Evolutionary conservation across 1,140 invertebrate genomes (phyloP).

Genomic region (Tenebrio molitor): DNA sequence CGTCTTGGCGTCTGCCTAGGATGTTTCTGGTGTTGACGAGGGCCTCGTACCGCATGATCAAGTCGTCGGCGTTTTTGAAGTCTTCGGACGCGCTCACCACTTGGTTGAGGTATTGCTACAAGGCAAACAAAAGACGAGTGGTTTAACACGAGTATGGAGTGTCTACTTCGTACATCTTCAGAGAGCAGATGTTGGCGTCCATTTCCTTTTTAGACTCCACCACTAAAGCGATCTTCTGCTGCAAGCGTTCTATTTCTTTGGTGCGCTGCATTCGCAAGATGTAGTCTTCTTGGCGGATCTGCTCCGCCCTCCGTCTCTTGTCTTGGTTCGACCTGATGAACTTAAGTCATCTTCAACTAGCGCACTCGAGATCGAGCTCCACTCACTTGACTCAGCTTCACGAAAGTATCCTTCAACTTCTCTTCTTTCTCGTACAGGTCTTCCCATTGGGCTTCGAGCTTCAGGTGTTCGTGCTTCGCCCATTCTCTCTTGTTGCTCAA

Average conservation of each 20-base stretch:
- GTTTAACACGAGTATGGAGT: not conserved
- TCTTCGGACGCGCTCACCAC: not conserved
- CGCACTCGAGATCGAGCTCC: not conserved
- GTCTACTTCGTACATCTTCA: conserved; percentile 19
- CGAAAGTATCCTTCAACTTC: conserved; percentile 41
- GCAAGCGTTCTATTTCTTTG: conserved; percentile 7
- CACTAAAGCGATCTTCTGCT: not conserved
- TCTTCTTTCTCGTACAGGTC: conserved; percentile 46
- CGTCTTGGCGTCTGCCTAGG: conserved; percentile 10
- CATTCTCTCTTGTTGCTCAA: too few species aligned
- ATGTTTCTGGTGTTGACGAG: not conserved
- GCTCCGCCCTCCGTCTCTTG: conserved; percentile 46
- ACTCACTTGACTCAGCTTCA: conserved; percentile 48
- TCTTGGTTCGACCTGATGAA: conserved; percentile 51
- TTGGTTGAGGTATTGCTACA: not conserved
- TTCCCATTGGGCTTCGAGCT: too few species aligned
- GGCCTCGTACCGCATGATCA: conserved; percentile 2
- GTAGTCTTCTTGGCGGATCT: conserved; percentile 40
- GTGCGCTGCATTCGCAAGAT: conserved; percentile 13
- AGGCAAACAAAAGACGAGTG: too few species aligned
- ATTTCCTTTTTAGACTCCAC: not conserved
- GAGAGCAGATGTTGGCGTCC: not conserved
- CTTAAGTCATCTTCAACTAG: conserved; percentile 21
- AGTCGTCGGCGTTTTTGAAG: conserved; percentile 12
- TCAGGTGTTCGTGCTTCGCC: too few species aligned